Evolutionary conservation across 1,140 invertebrate genomes (phyloP).

Genomic region (Nebria ingens): DNA sequence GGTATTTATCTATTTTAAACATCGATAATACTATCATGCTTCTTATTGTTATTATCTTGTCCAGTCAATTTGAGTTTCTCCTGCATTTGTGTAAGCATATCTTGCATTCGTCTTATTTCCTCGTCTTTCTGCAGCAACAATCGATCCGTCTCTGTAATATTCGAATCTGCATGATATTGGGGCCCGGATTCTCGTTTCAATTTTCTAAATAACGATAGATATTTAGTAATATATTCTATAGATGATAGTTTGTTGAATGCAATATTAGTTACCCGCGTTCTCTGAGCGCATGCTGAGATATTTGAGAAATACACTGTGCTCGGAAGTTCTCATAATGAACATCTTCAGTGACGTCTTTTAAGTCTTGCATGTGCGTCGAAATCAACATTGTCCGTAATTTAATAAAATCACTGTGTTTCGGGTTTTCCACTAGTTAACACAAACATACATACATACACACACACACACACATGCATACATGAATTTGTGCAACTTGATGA

Average conservation of each 20-base stretch:
- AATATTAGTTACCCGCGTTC: too few species aligned
- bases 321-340: conserved; percentile 96
- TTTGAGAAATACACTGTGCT: conserved; percentile 80
- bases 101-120: conserved; percentile 90
- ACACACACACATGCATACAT: neutral
- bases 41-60: conserved; percentile 46
- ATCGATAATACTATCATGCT: conserved; percentile 72
- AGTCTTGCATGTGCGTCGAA: conserved; percentile 89
- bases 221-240: conserved; percentile 10
- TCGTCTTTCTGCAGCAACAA: conserved; percentile 85
- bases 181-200: conserved; percentile 70
- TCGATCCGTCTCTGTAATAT: conserved; percentile 73
- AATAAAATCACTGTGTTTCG: conserved; percentile 94
- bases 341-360: conserved; percentile 90
- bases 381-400: conserved; percentile 95
- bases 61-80: conserved; percentile 80
- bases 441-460: neutral
- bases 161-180: conserved; percentile 61
- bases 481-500: neutral
- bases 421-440: conserved; percentile 76
- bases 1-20: conserved; percentile 57
- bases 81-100: conserved; percentile 95
- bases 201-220: conserved; percentile 46
- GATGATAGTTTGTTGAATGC: too few species aligned
- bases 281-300: conserved; percentile 72